A percentile compares a stretch with the other conserved stretches of the same genome.
These are phyloP conservation scores for Nymphalis urticae DNA, from an alignment of 2,888 invertebrate species.

Conservation along the genomic window DNA sequence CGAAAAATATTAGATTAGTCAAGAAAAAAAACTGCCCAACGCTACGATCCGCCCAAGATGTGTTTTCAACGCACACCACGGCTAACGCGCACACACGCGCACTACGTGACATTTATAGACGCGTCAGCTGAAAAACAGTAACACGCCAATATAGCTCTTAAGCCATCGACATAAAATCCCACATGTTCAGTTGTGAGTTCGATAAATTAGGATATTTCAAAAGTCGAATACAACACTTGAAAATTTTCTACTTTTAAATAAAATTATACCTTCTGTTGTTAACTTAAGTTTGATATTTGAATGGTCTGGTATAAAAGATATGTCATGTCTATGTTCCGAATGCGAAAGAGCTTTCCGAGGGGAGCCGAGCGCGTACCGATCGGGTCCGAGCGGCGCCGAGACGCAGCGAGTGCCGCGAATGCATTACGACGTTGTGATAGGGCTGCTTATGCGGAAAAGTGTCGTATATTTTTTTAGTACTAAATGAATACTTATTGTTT, in stretches of 20 bases:
- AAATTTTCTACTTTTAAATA: conserved; percentile 41
- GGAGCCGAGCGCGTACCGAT: conserved; percentile 76
- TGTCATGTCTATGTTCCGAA: conserved; percentile 72
- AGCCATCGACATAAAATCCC: conserved; percentile 43
- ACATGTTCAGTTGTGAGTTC: conserved; percentile 46
- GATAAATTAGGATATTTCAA: conserved; percentile 77
- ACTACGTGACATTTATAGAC: conserved; percentile 70
- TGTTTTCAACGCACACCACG: conserved; percentile 69
- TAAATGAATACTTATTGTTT: background rate
- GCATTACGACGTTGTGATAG: conserved; percentile 75
- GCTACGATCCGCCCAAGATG: conserved; percentile 64
- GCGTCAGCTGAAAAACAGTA: conserved; percentile 72
- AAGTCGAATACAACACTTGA: conserved; percentile 70
- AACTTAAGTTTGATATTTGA: conserved; percentile 45
- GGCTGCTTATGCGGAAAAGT: conserved; percentile 61
- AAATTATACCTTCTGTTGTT: conserved; percentile 43
- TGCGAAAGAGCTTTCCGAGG: conserved; percentile 76
- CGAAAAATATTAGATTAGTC: conserved; percentile 38
- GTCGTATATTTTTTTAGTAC: conserved; percentile 9
- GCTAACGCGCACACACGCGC: conserved; percentile 44
- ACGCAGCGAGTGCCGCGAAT: conserved; percentile 72
- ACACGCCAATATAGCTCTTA: conserved; percentile 51
- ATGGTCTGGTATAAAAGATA: conserved; percentile 54
- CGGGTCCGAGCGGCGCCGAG: conserved; percentile 79
- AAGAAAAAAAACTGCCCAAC: conserved; percentile 62